Evolutionary conservation across 2,888 invertebrate species (phyloP).

Genomic region (Drosophila peninsularis): DNA sequence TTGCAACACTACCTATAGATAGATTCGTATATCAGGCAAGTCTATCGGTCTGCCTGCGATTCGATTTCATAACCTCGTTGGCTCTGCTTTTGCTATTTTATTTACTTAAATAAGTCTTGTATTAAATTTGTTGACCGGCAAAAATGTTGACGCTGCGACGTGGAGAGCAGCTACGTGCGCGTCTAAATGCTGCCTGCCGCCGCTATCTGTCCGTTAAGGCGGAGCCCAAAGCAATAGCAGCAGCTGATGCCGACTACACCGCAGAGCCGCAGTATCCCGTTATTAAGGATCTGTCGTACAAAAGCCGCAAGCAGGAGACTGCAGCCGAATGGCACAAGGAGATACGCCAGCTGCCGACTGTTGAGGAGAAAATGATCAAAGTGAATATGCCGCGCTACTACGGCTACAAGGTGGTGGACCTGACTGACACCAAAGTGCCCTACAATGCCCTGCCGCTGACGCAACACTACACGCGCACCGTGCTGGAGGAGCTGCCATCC

Average conservation of each 20-base stretch:
- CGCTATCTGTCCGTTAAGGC: slow-evolving; percentile 40
- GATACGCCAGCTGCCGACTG: slow-evolving; percentile 88
- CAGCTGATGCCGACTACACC: slow-evolving; percentile 60
- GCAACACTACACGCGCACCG: slow-evolving; percentile 92
- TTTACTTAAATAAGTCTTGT: slow-evolving; percentile 39
- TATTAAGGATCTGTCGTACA: slow-evolving; percentile 86
- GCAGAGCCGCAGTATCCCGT: slow-evolving; percentile 77
- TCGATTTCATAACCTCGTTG: slow-evolving; percentile 61
- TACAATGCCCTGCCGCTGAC: slow-evolving; percentile 89
- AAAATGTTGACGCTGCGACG: slow-evolving; percentile 63
- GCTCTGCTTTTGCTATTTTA: slow-evolving; percentile 21
- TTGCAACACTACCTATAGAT: slow-evolving; percentile 13
- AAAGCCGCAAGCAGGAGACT: slow-evolving; percentile 85
- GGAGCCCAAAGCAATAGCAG: slow-evolving; percentile 30
- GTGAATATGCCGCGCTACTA: slow-evolving; percentile 93
- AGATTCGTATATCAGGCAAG: neutral
- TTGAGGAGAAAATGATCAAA: slow-evolving; percentile 94
- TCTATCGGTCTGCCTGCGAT: slow-evolving; percentile 20
- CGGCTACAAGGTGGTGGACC: slow-evolving; percentile 89
- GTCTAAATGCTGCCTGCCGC: slow-evolving; percentile 30
- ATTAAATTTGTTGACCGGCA: slow-evolving; percentile 33
- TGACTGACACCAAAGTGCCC: slow-evolving; percentile 87
- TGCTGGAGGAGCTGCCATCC: slow-evolving; percentile 86
- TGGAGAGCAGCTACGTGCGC: slow-evolving; percentile 50
- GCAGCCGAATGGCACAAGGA: slow-evolving; percentile 86